Base-by-base conservation (phyloP, 2,888 invertebrate genomes). In the Glaucopsyche alexis region DNA sequence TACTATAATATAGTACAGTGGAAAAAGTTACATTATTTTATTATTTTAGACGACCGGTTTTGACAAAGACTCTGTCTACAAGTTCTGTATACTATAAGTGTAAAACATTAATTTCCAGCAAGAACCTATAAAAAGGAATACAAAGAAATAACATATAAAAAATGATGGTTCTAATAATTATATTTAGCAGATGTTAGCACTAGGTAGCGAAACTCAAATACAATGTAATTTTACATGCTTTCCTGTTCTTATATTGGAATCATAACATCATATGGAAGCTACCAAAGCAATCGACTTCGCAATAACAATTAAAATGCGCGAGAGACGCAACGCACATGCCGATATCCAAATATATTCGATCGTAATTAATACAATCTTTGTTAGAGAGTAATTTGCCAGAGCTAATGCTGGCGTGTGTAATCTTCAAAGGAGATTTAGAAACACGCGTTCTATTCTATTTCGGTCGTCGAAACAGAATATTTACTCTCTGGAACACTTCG, bases 321-420 rank as follows among this genome's bases (percentile, higher is more conserved):
- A 87, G 86, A 83, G 81, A 79, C 79, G 82, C 81, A 84, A 77
- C 83, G 81, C 84, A 84, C 84, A 86, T 83, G 86, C 87, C 82
- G 86, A 86, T 84, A 79, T 91, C 92, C 91, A 92, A 90, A 87
- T 88, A 87, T 91, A 90, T 87, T 86, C 85, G 83, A 84, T 91
- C 87, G 91, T 93, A 93, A 93, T 93, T 93, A 93, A 93, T 93
- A 92, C 93, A 92, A 93, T 93, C 93, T 91, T 92, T 92, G 92
- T 91, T 91, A 90, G 89, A 91, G 90, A 87, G 91, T 93, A 93
- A 93, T 93, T 93, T 91, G 93, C 93, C 91, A 93, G 93, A 90
- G 90, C 92, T 92, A 92, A 92, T 91, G 88, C 90, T 85, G 85
- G 91, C 87, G 86, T 91, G 90, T 91, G 89, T 92, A 93, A 93